A percentile compares a stretch with the other conserved stretches of the same genome.
Evolutionary conservation across 2,113 vertebrate genomes (phyloP).

Genomic region (Halichoeres trimaculatus): DNA sequence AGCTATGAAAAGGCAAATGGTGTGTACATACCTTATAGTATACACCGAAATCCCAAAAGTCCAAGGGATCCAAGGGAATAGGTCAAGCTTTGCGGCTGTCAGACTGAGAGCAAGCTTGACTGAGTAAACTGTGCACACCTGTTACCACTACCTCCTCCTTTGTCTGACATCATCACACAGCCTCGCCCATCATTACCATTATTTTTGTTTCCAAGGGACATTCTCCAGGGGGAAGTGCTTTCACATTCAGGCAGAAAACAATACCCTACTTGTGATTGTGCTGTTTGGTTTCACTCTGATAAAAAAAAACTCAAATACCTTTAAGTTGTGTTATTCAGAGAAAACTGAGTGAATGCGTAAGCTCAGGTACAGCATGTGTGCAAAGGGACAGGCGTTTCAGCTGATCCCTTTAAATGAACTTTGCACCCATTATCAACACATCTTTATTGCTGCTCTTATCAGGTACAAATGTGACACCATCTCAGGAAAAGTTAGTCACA

Average conservation of each 20-base stretch:
- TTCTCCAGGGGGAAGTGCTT: constrained; percentile 6
- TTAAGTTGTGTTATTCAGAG: not conserved
- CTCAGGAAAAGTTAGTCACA: constrained; percentile 7
- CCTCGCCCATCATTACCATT: constrained; percentile 64
- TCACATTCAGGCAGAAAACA: constrained; percentile 22
- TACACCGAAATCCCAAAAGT: not conserved
- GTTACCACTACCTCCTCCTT: constrained; percentile 24
- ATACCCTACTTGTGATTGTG: not conserved
- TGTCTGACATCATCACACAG: constrained; percentile 30
- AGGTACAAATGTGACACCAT: not conserved
- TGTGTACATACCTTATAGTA: constrained; percentile 58
- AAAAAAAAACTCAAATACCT: not conserved
- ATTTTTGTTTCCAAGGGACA: constrained; percentile 21
- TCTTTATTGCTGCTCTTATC: constrained; percentile 69
- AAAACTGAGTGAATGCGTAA: constrained; percentile 77
- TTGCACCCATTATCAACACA: constrained; percentile 65
- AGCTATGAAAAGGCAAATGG: not conserved
- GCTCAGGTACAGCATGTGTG: constrained; percentile 43
- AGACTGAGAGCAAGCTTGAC: not conserved
- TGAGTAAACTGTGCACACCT: constrained; percentile 53
- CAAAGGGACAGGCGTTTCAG: constrained; percentile 20
- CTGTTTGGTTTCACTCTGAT: not conserved
- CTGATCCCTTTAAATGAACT: constrained; percentile 62
- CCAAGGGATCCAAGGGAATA: not conserved
- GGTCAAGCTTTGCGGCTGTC: constrained; percentile 6